phyloP scores from a whole-genome alignment of 2,888 invertebrate species.

The Philaethria dido region DNA sequence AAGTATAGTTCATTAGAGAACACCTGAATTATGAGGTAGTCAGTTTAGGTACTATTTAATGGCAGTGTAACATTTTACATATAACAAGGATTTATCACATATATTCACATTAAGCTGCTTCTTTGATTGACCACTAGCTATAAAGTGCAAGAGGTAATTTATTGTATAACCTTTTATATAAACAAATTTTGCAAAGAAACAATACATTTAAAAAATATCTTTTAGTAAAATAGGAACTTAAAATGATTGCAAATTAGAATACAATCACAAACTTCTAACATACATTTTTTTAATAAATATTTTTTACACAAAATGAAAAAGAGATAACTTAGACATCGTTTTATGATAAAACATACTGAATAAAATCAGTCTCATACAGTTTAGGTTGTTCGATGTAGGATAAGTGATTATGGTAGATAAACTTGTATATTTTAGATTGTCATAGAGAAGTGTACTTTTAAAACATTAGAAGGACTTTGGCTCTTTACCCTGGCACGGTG shows the following conservation, averaged over 20 bases:
- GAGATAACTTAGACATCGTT: background rate
- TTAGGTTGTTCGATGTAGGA: slow-evolving; percentile 51
- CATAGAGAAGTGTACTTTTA: slow-evolving; percentile 65
- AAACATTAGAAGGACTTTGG: slow-evolving; percentile 77
- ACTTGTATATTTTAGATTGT: slow-evolving; percentile 53
- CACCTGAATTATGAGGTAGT: slow-evolving; percentile 76
- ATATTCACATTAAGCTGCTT: slow-evolving; percentile 17
- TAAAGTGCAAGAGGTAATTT: background rate
- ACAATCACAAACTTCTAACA: slow-evolving; percentile 29
- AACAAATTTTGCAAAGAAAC: slow-evolving; percentile 61
- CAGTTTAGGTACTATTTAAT: slow-evolving; percentile 42
- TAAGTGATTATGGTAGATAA: slow-evolving; percentile 44
- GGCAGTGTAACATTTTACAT: slow-evolving; percentile 34
- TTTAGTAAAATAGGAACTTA: slow-evolving; percentile 79
- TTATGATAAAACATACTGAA: slow-evolving; percentile 20
- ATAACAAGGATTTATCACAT: slow-evolving; percentile 30
- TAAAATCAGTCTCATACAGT: slow-evolving; percentile 72
- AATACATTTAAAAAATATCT: slow-evolving; percentile 56
- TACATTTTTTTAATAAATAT: slow-evolving; percentile 16
- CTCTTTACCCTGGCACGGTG: slow-evolving; percentile 74
- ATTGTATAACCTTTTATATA: slow-evolving; percentile 57
- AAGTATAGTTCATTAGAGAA: slow-evolving; percentile 51
- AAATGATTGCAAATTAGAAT: slow-evolving; percentile 67
- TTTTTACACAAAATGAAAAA: slow-evolving; percentile 5
- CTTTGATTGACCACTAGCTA: background rate